phyloP scores from a whole-genome alignment of 2,888 invertebrate species.

The Cerastis rubricosa region DNA sequence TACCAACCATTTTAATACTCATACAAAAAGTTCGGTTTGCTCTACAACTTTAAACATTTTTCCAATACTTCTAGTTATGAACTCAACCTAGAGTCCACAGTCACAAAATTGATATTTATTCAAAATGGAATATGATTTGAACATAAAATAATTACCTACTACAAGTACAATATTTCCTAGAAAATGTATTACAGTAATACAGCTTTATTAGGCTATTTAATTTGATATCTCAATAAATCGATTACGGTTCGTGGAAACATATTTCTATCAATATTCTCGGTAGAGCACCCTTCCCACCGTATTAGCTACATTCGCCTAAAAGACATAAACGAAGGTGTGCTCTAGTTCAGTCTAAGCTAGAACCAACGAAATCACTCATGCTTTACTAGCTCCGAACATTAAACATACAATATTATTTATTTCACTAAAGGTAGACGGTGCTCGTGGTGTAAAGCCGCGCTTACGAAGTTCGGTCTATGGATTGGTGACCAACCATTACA shows the following conservation, averaged over 20 bases:
- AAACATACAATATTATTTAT: neutral
- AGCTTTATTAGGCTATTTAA: neutral
- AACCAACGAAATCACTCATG: constrained; percentile 35
- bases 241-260: neutral
- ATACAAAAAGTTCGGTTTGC: neutral
- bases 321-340: constrained; percentile 45
- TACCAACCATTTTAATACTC: neutral
- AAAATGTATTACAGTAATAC: neutral
- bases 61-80: neutral
- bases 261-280: neutral
- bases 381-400: constrained; percentile 32
- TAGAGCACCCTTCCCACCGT: constrained; percentile 37
- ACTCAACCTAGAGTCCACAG: neutral
- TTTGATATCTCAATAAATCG: neutral
- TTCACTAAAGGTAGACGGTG: neutral
- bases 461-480: neutral
- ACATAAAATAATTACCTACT: neutral
- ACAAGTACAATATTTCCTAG: neutral
- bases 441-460: neutral
- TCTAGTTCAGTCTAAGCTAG: constrained; percentile 39
- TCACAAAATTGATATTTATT: neutral
- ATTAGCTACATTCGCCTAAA: constrained; percentile 46
- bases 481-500: neutral
- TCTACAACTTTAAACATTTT: neutral
- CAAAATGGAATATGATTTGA: neutral